Evolutionary conservation across 1,140 invertebrate genomes (phyloP), one percentile per base, ranked within the genome.

Genomic region (Grapholita molesta): DNA sequence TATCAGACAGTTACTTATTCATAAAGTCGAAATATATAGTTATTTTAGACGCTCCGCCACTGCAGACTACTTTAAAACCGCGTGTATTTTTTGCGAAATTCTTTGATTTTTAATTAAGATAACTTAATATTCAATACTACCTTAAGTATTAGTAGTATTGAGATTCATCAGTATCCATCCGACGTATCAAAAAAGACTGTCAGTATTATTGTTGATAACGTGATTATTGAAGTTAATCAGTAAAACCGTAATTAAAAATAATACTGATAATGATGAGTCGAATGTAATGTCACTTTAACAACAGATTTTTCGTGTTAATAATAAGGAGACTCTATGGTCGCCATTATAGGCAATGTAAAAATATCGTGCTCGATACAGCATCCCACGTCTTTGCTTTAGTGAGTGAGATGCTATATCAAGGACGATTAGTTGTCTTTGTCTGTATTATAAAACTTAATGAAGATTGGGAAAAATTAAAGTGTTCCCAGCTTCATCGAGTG

Each of bases 261-360:
- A 48, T 48, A 48, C 42, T 48, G 42, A 48, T 48, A 18, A 18
- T 12, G 12, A 18, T 21, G 18, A 48, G 18, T 48, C 42, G 42
- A 48, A 48, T 21, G 24, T 61, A 61, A 61, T 61, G 55, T 61
- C 55, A 61, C 55, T 61, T 28, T 55, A 55, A 55, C 24, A 30
- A 61, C 55, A 61, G 25, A 28, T 61, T 61, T 15, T 61, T 61
- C 23, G 28, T 61, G 55, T 61, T 61, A 61, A 30, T n/a, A n/a
- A n/a, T n/a, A 21, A 28, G 30, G 30, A 61, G 55, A 15, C 23
- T 61, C 15, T 21, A 48, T 48, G 7, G 42, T 48, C 42, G 42
- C 15, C 42, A 48, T 21, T 48, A 9, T 38, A 48, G 42, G 42
- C 18, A 48, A 48, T 42, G n/a, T 42, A 42, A 48, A 18, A 48